Percentiles rank a stretch among this genome's conserved stretches.
Conservation (phyloP, 2,888 invertebrate species). For the Cheilosia scutellata region DNA sequence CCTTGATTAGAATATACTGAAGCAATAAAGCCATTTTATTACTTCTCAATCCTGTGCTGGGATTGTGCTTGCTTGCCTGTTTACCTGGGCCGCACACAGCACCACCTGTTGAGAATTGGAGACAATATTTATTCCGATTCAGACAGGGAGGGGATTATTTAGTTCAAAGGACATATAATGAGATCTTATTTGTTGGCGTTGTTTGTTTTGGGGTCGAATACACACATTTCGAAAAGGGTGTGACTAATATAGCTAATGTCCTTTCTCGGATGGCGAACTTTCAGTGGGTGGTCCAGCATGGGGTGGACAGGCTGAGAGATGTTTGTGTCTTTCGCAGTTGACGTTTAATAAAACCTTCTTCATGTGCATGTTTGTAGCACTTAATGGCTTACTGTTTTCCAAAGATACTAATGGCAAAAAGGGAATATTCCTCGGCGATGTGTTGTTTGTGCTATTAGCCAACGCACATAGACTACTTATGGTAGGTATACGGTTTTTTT, state of each 20-base stretch:
- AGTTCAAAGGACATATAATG: slow-evolving; percentile 70
- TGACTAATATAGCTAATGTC: slow-evolving; percentile 73
- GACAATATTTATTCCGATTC: slow-evolving; percentile 70
- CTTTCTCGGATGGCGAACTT: slow-evolving; percentile 61
- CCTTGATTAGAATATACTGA: slow-evolving; percentile 82
- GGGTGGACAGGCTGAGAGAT: background rate
- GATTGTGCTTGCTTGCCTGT: slow-evolving; percentile 48
- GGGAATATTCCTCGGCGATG: background rate
- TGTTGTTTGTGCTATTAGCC: slow-evolving; percentile 36
- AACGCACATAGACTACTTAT: slow-evolving; percentile 47
- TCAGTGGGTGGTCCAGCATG: slow-evolving; percentile 44
- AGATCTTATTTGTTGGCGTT: slow-evolving; percentile 72
- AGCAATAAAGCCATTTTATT: slow-evolving; percentile 82
- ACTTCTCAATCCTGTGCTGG: slow-evolving; percentile 67
- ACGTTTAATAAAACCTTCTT: slow-evolving; percentile 72
- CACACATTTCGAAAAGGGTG: slow-evolving; percentile 67
- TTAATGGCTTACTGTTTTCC: slow-evolving; percentile 65
- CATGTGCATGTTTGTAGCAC: slow-evolving; percentile 62
- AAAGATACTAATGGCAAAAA: slow-evolving; percentile 39
- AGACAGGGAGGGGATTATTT: slow-evolving; percentile 69
- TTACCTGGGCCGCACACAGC: slow-evolving; percentile 39
- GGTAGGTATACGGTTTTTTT: slow-evolving; percentile 17
- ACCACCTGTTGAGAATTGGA: slow-evolving; percentile 73
- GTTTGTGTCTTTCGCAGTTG: slow-evolving; percentile 51
- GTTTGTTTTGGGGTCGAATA: slow-evolving; percentile 53